Evolutionary conservation across 1,140 invertebrate genomes (phyloP).

Genomic region (Tachypleus tridentatus): DNA sequence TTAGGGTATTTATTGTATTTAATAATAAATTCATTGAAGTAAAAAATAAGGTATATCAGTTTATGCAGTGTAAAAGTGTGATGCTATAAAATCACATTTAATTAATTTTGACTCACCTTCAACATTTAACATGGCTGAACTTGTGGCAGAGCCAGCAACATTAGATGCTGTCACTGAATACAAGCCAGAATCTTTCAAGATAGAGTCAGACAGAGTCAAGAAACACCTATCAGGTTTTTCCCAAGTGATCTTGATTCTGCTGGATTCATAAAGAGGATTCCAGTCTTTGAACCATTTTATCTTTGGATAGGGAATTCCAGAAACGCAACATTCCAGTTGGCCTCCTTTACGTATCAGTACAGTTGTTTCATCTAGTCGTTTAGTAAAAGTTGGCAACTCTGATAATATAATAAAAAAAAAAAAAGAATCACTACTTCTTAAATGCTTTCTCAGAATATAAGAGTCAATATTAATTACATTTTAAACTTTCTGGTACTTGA

Average conservation of each 20-base stretch:
- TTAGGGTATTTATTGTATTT: neutral
- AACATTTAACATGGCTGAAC: conserved; percentile 78
- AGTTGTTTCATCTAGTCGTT: conserved; percentile 60
- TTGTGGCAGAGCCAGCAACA: conserved; percentile 73
- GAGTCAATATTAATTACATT: neutral
- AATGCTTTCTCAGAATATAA: neutral
- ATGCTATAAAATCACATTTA: no score
- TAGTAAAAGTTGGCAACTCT: conserved; percentile 79
- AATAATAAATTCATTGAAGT: neutral
- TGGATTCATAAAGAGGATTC: conserved; percentile 67
- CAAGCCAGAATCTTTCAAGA: conserved; percentile 78
- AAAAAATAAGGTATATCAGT: no score
- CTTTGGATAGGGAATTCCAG: conserved; percentile 80
- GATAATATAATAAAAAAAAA: neutral
- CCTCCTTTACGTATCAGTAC: conserved; percentile 58
- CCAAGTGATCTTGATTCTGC: conserved; percentile 68
- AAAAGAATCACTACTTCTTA: neutral
- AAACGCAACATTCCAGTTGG: conserved; percentile 66
- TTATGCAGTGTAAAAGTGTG: no score
- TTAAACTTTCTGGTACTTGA: no score
- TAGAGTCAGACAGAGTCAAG: conserved; percentile 68
- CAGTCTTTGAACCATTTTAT: conserved; percentile 95
- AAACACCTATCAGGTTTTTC: conserved; percentile 70
- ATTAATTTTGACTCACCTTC: conserved; percentile 37
- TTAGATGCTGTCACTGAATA: conserved; percentile 88